Base-by-base conservation (phyloP, 2,113 vertebrate species). In the Sinocyclocheilus grahami region DNA sequence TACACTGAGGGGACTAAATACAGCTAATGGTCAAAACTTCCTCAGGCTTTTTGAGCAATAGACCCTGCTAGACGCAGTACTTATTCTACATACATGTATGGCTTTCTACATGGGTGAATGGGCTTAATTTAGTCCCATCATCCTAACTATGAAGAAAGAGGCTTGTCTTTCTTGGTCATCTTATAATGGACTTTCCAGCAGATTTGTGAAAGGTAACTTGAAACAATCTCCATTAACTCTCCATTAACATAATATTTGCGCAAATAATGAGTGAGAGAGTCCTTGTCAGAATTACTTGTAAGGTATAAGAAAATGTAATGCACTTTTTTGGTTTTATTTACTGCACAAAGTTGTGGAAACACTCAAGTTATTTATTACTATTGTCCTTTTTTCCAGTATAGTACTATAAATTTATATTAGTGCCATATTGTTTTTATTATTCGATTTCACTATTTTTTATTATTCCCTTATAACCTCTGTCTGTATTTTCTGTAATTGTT, bases 1-100 rank as follows among this genome's bases (percentile, higher is more conserved):
- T 92, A 90, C 86, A 88, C 82, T 3, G 77, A 82, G 91, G 88
- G 85, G 82, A 88, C 53, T 62, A 88, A 84, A 82, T 33, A 8
- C 22, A 88, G 72, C 83, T 83, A 85, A 86, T 85, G 91, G 80
- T 78, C 27, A 85, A 86, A 86, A 72, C 86, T 65, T 83, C 65
- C 20, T 53, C 85, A 80, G 87, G 42, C 39, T 87, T 46, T 87
- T 81, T 77, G 9, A 71, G 60, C 77, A 87, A 87, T 86, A 65
- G 51, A 84, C 39, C 65, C 65, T 69, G 65, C 65, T 33, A 33
- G 14, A 58, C 24, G 4, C 27, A 24, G 24, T 46, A 48, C n/a
- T 5, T 48, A 48, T 48, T 12, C 46, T 48, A 48, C 46, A 48
- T 48, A 48, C 11, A 48, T 42, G 72, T 37, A 63, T 51, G 87